Conservation (phyloP, 1,140 invertebrate genomes). For the Trissolcus basalis region DNA sequence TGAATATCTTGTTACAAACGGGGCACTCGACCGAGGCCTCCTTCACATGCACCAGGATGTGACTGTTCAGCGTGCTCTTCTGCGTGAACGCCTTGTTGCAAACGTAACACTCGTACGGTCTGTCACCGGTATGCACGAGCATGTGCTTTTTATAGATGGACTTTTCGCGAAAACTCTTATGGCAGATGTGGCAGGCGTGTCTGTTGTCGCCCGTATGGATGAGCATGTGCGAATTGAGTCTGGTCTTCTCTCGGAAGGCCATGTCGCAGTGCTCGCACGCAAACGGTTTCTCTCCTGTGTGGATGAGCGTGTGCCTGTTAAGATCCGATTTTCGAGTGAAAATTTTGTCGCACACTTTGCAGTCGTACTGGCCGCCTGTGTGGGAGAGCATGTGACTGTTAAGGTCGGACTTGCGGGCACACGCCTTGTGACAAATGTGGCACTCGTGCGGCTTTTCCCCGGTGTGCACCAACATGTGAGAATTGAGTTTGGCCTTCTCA, state of each 20-base stretch:
- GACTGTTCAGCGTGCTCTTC: constrained; percentile 72
- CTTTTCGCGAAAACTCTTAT: constrained; percentile 78
- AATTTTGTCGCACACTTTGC: constrained; percentile 83
- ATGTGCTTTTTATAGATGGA: constrained; percentile 76
- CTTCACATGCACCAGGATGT: constrained; percentile 74
- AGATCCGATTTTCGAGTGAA: constrained; percentile 84
- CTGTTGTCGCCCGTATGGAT: constrained; percentile 82
- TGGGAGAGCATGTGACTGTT: constrained; percentile 74
- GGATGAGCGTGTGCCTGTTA: constrained; percentile 82
- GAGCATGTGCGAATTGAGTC: constrained; percentile 83
- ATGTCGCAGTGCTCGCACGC: constrained; percentile 78
- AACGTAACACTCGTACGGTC: constrained; percentile 77
- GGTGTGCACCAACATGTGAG: constrained; percentile 84
- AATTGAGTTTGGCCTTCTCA: constrained; percentile 79
- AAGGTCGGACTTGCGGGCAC: constrained; percentile 71
- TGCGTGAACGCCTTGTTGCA: constrained; percentile 75
- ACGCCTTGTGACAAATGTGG: constrained; percentile 76
- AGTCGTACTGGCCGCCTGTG: constrained; percentile 80
- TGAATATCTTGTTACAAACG: constrained; percentile 84
- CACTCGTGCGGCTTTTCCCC: constrained; percentile 82
- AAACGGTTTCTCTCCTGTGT: constrained; percentile 82
- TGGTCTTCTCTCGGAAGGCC: constrained; percentile 77
- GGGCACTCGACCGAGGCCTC: constrained; percentile 80
- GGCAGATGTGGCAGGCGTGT: constrained; percentile 81
- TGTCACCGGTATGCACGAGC: constrained; percentile 76